Conservation (phyloP, 2,797 vertebrate species). For the Squalus acanthias region DNA sequence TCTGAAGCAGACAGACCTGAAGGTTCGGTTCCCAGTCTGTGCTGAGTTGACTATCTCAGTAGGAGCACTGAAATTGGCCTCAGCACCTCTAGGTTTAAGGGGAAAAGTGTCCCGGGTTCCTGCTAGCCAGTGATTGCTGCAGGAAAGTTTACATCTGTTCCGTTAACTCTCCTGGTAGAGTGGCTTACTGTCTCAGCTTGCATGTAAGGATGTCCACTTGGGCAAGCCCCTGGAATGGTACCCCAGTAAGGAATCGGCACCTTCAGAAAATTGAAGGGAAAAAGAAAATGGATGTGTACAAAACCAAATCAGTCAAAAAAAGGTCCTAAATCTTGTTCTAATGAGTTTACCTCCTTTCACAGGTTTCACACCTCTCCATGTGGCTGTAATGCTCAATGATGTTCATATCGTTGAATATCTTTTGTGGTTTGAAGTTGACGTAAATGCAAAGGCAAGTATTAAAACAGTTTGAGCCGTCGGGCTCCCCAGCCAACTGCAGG, state of each 20-base stretch:
- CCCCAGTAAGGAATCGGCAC: neutral
- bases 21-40: neutral
- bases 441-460: slow-evolving; percentile 59
- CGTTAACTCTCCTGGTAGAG: neutral
- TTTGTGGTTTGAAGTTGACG: slow-evolving; percentile 54
- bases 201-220: neutral
- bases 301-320: neutral
- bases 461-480: neutral
- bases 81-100: neutral
- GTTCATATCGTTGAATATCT: slow-evolving; percentile 56
- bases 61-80: neutral
- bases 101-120: neutral
- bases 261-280: neutral
- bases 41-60: neutral
- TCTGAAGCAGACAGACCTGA: neutral
- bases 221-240: neutral
- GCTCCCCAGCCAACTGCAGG: no score
- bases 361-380: slow-evolving; percentile 62
- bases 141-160: neutral
- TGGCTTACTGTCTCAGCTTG: neutral
- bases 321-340: neutral
- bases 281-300: neutral
- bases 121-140: neutral
- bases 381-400: slow-evolving; percentile 59
- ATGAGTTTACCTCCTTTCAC: neutral